Conservation (phyloP, 2,888 invertebrate genomes). For the Hecatera dysodea region DNA sequence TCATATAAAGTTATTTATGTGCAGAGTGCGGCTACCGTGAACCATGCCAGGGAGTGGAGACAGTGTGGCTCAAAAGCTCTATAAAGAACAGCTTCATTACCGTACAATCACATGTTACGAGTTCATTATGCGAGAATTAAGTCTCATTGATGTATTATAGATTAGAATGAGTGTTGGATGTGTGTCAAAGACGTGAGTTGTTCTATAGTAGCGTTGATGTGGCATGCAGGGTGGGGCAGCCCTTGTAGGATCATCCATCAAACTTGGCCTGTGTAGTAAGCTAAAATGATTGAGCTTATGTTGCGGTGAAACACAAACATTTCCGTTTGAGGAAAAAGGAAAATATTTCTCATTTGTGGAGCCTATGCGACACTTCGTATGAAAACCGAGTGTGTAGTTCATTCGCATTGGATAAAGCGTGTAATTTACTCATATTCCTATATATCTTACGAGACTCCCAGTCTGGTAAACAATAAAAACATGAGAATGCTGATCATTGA, state of each 20-base stretch:
- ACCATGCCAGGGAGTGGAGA: slow-evolving; percentile 56
- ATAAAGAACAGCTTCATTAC: slow-evolving; percentile 53
- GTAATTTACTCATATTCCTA: slow-evolving; percentile 25
- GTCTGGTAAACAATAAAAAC: slow-evolving; percentile 50
- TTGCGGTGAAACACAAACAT: slow-evolving; percentile 46
- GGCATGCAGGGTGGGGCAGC: slow-evolving; percentile 42
- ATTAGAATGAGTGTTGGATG: slow-evolving; percentile 46
- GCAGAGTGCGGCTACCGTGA: slow-evolving; percentile 78
- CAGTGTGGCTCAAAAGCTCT: slow-evolving; percentile 47
- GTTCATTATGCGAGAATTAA: slow-evolving; percentile 50
- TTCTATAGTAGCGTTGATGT: slow-evolving; percentile 46
- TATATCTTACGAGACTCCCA: slow-evolving; percentile 34
- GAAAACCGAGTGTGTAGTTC: not conserved
- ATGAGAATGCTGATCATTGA: slow-evolving; percentile 58
- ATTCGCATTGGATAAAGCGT: not conserved
- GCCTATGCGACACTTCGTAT: not conserved
- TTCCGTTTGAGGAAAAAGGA: slow-evolving; percentile 24
- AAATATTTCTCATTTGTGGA: slow-evolving; percentile 25
- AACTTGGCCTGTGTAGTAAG: slow-evolving; percentile 54
- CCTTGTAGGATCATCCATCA: slow-evolving; percentile 58
- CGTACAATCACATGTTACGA: slow-evolving; percentile 51
- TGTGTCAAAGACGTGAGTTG: slow-evolving; percentile 51
- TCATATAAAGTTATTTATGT: slow-evolving; percentile 90
- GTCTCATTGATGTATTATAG: slow-evolving; percentile 54
- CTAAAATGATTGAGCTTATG: slow-evolving; percentile 64